Base-by-base conservation (phyloP, 2,113 vertebrate genomes). In the Poecile atricapillus region DNA sequence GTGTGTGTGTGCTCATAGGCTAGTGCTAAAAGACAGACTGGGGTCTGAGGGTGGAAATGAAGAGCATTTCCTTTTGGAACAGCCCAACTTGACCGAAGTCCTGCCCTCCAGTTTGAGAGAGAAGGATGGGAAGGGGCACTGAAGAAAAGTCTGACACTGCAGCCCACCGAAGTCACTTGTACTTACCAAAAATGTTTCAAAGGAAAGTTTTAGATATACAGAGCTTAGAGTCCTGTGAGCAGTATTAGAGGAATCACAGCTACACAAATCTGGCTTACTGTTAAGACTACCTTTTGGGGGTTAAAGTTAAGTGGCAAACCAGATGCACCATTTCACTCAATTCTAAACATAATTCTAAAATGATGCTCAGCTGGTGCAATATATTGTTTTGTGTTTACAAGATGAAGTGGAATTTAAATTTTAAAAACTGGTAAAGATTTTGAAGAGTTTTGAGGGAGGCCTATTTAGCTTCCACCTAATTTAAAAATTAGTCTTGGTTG, bases 401-500 rank as follows among this genome's bases (percentile, higher is more conserved):
- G 74, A 69, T 62, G 87, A 93, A 94, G 76, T 47, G 81, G 59
- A 84, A 94, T 94, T 83, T 79, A 65, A 58, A 93, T 88, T 88
- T 91, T 58, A n/a, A 77, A 84, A 86, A 55, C 10, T 2, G 0
- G 53, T 30, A 81, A 91, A 88, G 28, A n/a, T 80, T 77, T 56
- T 84, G 30, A 95, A 73, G 87, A 65, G 63, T 91, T 93, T 92
- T 68, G 43, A 37, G 58, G 46, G 59, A 92, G n/a, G 53, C 14
- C 47, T 83, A 64, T 82, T 93, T 94, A 83, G 16, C 60, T 77
- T 79, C 31, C 37, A 55, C 63, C 50, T 82, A 80, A 83, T 94
- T 94, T 73, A 58, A 92, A 87, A 94, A 95, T 87, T 91, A 91
- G 63, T 93, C 63, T 88, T 85, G 62, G 55, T 60, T 83, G 84